Evolutionary conservation across 1,140 invertebrate species (phyloP).

Genomic region (Holcopasites calliopsidis): DNA sequence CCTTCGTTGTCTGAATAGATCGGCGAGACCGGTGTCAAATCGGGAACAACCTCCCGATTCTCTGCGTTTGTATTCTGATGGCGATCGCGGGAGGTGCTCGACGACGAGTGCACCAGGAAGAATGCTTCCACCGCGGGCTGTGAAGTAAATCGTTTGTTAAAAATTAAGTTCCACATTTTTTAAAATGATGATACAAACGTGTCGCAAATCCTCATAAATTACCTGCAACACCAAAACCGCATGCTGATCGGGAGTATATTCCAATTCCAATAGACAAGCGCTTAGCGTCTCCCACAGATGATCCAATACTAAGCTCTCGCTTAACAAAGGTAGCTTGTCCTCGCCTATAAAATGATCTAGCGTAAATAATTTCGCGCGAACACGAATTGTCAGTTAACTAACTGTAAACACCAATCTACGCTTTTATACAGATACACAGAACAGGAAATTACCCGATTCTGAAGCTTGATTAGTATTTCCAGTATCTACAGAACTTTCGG

Average conservation of each 20-base stretch:
- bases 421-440: neutral
- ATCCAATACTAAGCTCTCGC: constrained; percentile 87
- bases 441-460: constrained; percentile 54
- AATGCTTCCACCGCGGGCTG: constrained; percentile 95
- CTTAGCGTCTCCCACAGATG: constrained; percentile 91
- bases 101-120: constrained; percentile 92
- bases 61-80: constrained; percentile 66
- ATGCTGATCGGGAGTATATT: constrained; percentile 94
- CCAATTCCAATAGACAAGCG: constrained; percentile 89
- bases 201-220: constrained; percentile 20
- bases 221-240: constrained; percentile 93
- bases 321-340: constrained; percentile 82
- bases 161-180: neutral
- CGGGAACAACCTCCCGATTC: constrained; percentile 70
- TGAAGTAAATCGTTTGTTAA: constrained; percentile 51
- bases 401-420: neutral
- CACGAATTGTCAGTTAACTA: neutral
- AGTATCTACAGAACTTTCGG: constrained; percentile 70
- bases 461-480: constrained; percentile 61
- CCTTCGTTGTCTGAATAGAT: constrained; percentile 73
- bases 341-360: constrained; percentile 58
- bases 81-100: constrained; percentile 76
- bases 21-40: constrained; percentile 75
- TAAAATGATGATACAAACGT: neutral
- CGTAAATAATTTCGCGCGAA: no score